Evolutionary conservation across 1,140 invertebrate species (phyloP), one percentile per base, ranked within the genome.

Genomic region (Conus betulinus): DNA sequence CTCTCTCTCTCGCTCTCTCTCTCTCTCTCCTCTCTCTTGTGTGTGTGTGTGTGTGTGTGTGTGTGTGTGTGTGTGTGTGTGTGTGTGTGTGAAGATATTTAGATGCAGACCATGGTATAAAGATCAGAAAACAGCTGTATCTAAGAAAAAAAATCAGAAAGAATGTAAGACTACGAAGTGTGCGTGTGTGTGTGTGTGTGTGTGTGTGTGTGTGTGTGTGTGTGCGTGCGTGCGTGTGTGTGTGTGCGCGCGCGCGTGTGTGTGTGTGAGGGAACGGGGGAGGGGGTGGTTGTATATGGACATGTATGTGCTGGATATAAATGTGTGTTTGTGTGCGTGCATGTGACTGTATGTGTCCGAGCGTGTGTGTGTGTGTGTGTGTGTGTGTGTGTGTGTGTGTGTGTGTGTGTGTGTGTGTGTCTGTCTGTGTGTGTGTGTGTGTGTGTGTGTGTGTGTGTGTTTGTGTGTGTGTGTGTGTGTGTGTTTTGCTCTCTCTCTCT

Each of bases 151-250:
- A 63, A 63, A 63, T 63, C 60, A 63, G 60, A 13, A 63, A 13
- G 11, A 63, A 0, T 83, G 8, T 6, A 7, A 10, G 7, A 13
- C 10, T 63, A 20, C 11, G 60, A 63, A 13, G 60, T 63, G 60
- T 63, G 60, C 4, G 60, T 63, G 60, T 83, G 51, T 83, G 23
- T 83, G 25, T 20, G 60, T 84, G 83, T 53, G 15, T n/a, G 51
- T 84, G 60, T 57, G 17, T 84, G 60, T 84, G 1, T 57, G 60
- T 84, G 53, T 84, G 60, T 57, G 53, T 84, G 1, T 84, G 60
- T 13, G 53, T 84, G 53, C 39, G 2, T 84, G 53, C 11, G n/a
- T 55, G 25, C 11, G 60, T 84, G 25, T 5, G n/a, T 85, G 67
- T 6, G 39, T 74, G 27, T 7, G 67, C 71, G n/a, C 20, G 63